phyloP scores from a whole-genome alignment of 2,113 vertebrate species.

The Siphamia tubifer region DNA sequence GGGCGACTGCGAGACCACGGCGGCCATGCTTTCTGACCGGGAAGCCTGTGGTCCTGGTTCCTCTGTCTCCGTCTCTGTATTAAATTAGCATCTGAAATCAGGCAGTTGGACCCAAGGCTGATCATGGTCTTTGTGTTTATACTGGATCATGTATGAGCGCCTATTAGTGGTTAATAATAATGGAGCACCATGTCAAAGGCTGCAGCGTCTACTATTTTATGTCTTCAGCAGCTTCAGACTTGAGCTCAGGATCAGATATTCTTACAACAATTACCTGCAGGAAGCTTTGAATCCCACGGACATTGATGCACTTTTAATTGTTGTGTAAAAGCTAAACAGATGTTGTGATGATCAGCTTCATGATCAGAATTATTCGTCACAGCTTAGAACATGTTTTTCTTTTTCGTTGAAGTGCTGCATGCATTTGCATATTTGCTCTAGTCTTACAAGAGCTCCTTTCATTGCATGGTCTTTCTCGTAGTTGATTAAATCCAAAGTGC shows the following conservation, averaged over 20 bases:
- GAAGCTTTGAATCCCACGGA: not conserved
- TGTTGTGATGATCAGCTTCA: not conserved
- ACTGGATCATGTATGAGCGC: conserved; percentile 23
- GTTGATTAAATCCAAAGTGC: not conserved
- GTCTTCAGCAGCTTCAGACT: conserved; percentile 1
- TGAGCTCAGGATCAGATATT: not conserved
- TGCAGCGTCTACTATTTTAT: conserved; percentile 19
- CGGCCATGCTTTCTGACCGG: conserved; percentile 29
- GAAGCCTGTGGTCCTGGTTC: conserved; percentile 22
- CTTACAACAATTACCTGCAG: not conserved
- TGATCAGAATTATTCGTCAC: not conserved
- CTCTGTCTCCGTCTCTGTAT: conserved; percentile 26
- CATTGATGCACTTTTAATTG: conserved; percentile 13
- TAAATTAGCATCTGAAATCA: conserved; percentile 53
- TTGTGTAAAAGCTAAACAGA: conserved; percentile 6
- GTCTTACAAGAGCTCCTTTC: not conserved
- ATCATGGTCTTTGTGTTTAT: conserved; percentile 48
- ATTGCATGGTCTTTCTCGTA: not conserved
- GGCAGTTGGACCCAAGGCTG: not conserved
- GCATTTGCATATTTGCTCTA: not conserved
- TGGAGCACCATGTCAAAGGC: not conserved
- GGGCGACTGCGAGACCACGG: conserved; percentile 23
- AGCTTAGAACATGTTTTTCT: not conserved
- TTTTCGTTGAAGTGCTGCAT: not conserved
- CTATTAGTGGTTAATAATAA: conserved; percentile 45